These are phyloP conservation scores for Acronicta leporina DNA, from an alignment of 2,888 invertebrate genomes.

Conservation along the genomic window DNA sequence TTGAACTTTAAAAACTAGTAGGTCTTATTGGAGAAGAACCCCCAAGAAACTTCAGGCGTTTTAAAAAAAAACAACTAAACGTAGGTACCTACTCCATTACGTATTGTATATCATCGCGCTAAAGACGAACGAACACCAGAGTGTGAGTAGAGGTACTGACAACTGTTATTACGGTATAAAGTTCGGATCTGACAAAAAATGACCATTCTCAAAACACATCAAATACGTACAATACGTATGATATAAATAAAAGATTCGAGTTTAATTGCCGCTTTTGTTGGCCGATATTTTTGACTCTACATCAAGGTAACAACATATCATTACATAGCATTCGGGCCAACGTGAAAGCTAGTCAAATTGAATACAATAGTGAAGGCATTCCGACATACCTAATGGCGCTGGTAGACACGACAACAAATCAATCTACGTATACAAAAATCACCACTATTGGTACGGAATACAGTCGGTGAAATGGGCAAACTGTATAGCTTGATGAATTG, in stretches of 20 bases:
- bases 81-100: no score
- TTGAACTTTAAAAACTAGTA: no score
- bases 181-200: background rate
- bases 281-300: conserved; percentile 43
- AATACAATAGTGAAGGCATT: conserved; percentile 56
- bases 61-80: no score
- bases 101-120: conserved; percentile 3
- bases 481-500: no score
- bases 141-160: conserved; percentile 5
- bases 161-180: conserved; percentile 11
- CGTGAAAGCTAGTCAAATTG: conserved; percentile 60
- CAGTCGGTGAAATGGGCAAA: no score
- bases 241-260: conserved; percentile 13
- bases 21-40: no score
- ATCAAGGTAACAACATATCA: conserved; percentile 44
- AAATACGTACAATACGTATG: no score
- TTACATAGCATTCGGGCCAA: conserved; percentile 56
- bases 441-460: no score
- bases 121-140: background rate
- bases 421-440: no score
- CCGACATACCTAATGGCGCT: conserved; percentile 16
- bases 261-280: conserved; percentile 38
- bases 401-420: background rate
- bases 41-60: no score
- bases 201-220: conserved; percentile 1